Evolutionary conservation across 2,797 vertebrate genomes (phyloP).

Genomic region (Carapus acus): DNA sequence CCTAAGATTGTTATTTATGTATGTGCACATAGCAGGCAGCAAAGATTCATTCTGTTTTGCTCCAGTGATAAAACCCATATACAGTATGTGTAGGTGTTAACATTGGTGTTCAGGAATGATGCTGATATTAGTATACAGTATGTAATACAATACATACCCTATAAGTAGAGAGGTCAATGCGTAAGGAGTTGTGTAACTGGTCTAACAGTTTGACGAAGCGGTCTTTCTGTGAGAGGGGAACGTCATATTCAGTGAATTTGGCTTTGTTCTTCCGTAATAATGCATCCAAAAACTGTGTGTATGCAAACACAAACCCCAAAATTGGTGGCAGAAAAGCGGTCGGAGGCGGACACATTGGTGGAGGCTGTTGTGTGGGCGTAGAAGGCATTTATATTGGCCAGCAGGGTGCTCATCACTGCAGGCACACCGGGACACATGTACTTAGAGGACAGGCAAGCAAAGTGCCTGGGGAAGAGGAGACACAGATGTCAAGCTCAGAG

Average conservation of each 20-base stretch:
- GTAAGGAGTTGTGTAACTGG: conserved; percentile 95
- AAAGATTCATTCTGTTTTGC: no score
- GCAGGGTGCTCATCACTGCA: conserved; percentile 94
- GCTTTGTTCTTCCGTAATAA: no score
- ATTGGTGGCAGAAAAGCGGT: conserved; percentile 95
- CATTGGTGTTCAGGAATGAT: not conserved
- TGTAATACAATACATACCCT: conserved; percentile 71
- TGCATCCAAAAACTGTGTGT: no score
- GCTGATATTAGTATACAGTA: not conserved
- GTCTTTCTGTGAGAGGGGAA: conserved; percentile 81
- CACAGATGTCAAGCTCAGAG: conserved; percentile 16
- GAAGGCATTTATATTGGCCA: conserved; percentile 99
- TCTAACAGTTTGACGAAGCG: conserved; percentile 95
- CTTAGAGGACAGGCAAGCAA: conserved; percentile 97
- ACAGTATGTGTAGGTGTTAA: not conserved
- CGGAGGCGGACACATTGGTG: conserved; percentile 94
- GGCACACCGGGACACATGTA: conserved; percentile 99
- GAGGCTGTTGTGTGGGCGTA: conserved; percentile 97
- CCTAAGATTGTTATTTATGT: no score
- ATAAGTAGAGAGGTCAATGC: conserved; percentile 96
- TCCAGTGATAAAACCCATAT: no score
- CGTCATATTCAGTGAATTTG: conserved; percentile 7
- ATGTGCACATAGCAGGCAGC: no score
- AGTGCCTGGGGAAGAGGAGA: conserved; percentile 76
- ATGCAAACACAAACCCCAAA: conserved; percentile 83